Evolutionary conservation across 2,888 invertebrate species (phyloP).

Genomic region (Pilophorus perplexus): DNA sequence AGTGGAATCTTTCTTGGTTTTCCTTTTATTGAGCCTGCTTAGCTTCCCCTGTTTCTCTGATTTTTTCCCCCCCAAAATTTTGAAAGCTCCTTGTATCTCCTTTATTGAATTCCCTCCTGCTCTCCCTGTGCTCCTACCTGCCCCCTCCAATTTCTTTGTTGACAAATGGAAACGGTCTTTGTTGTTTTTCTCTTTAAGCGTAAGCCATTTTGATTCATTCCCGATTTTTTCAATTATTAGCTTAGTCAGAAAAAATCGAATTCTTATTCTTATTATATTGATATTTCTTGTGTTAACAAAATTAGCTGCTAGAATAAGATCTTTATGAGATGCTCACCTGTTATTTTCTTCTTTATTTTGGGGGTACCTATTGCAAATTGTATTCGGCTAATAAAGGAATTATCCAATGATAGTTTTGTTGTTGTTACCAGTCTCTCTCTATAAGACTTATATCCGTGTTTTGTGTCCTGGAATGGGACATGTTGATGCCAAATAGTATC

Average conservation of each 20-base stretch:
- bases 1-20: constrained; percentile 14
- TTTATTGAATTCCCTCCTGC: constrained; percentile 6
- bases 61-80: neutral
- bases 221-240: constrained; percentile 30
- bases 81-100: constrained; percentile 15
- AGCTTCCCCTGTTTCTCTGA: neutral
- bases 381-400: constrained; percentile 40
- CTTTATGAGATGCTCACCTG: constrained; percentile 19
- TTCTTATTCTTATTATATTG: no score
- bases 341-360: constrained; percentile 24
- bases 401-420: constrained; percentile 13
- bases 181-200: constrained; percentile 16
- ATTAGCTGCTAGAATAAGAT: constrained; percentile 29
- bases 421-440: no score
- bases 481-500: no score
- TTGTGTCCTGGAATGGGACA: no score
- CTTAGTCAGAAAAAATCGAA: constrained; percentile 20
- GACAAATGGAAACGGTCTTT: constrained; percentile 23
- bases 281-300: constrained; percentile 25
- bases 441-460: no score
- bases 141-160: constrained; percentile 3
- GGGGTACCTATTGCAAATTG: constrained; percentile 34
- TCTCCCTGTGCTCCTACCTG: neutral
- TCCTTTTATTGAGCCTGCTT: constrained; percentile 5
- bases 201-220: constrained; percentile 36